Conservation (phyloP, 1,140 invertebrate species). For the Drosophila dunni region DNA sequence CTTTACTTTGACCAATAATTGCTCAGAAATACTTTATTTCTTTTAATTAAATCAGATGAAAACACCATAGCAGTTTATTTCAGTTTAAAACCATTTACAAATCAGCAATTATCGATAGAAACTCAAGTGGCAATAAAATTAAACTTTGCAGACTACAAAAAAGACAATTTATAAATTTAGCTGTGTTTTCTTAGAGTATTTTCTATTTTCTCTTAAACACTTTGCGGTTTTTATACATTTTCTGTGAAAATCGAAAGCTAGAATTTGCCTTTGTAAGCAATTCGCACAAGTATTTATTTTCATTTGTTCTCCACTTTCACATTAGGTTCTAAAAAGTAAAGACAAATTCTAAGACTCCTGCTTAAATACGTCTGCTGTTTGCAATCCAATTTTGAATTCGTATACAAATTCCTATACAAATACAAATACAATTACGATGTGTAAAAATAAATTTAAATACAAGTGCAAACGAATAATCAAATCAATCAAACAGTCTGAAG, state of each 20-base stretch:
- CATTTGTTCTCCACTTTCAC: not conserved
- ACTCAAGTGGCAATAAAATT: too few relatives aligned
- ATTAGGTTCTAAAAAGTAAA: not conserved
- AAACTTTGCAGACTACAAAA: too few relatives aligned
- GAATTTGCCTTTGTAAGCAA: not conserved
- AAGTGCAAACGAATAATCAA: not conserved
- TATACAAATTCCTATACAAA: conserved; percentile 1
- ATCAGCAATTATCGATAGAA: too few relatives aligned
- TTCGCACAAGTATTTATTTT: not conserved
- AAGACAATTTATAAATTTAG: too few relatives aligned
- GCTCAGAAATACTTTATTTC: too few relatives aligned
- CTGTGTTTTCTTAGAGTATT: not conserved
- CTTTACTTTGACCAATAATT: not conserved
- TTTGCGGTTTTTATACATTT: conserved; percentile 19
- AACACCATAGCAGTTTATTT: too few relatives aligned
- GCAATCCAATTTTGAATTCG: not conserved
- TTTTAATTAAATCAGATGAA: too few relatives aligned
- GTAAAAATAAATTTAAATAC: not conserved
- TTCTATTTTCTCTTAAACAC: conserved; percentile 30
- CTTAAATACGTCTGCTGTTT: conserved; percentile 17
- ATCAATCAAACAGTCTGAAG: not conserved
- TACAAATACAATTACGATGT: conserved; percentile 12
- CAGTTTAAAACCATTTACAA: too few relatives aligned
- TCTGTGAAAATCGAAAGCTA: conserved; percentile 15
- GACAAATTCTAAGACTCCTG: not conserved